A percentile compares a stretch with the other conserved stretches of the same genome.
phyloP scores from a whole-genome alignment of 2,888 invertebrate genomes.

The Melipona beecheii region DNA sequence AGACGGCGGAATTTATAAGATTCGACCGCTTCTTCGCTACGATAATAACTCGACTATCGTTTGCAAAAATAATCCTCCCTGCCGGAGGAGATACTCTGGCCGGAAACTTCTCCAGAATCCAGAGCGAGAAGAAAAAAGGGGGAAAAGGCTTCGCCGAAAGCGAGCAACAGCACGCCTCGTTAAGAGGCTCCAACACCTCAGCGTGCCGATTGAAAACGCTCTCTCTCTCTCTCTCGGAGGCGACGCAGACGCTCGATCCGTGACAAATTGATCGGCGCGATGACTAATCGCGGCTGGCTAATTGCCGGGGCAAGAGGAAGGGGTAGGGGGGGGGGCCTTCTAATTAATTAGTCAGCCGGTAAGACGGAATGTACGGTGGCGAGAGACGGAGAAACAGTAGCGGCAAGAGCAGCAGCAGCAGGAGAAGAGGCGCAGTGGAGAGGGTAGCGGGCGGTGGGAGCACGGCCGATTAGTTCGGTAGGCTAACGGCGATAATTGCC shows the following conservation, averaged over 20 bases:
- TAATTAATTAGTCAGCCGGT: conserved; percentile 78
- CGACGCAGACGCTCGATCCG: background rate
- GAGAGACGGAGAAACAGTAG: conserved; percentile 23
- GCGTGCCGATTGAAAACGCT: conserved; percentile 2
- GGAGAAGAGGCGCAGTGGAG: background rate
- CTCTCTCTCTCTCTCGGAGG: background rate
- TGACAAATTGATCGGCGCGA: conserved; percentile 66
- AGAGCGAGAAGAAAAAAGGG: too few relatives aligned
- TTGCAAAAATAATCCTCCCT: background rate
- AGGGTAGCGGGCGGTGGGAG: conserved; percentile 6
- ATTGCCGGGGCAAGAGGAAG: conserved; percentile 61
- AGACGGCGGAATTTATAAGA: background rate
- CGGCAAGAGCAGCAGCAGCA: background rate
- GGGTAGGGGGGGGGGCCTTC: conserved; percentile 5
- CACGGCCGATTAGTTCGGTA: conserved; percentile 55
- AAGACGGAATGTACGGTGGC: conserved; percentile 44
- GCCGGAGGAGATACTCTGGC: too few relatives aligned
- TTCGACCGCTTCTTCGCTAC: background rate
- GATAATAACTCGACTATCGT: background rate
- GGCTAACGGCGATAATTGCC: conserved; percentile 64
- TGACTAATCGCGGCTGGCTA: conserved; percentile 73
- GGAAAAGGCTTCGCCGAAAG: background rate
- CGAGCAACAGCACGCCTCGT: conserved; percentile 19
- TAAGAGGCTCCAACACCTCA: conserved; percentile 4
- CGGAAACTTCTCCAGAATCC: background rate